These are phyloP conservation scores for Premnoplex brunnescens DNA, from an alignment of 2,797 vertebrate species.

Conservation along the genomic window DNA sequence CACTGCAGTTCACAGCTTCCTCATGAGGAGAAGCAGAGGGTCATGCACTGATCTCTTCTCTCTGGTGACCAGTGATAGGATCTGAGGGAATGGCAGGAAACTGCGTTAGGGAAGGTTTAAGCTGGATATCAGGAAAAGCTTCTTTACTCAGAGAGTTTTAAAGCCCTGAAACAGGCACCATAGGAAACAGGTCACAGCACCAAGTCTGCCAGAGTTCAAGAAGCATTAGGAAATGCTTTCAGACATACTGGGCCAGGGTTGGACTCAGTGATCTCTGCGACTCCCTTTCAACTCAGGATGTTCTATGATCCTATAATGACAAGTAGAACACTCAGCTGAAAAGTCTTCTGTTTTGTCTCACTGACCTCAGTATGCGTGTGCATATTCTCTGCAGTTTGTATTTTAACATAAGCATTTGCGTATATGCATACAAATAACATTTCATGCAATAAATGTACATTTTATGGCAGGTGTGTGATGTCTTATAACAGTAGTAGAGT, in stretches of 20 bases:
- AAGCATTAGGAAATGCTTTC: not conserved
- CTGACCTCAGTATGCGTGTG: fast-evolving
- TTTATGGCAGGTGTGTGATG: not conserved
- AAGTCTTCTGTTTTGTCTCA: not conserved
- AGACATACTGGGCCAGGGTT: not conserved
- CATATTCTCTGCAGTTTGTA: not conserved
- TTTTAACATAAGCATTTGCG: not conserved
- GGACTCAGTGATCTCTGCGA: not conserved
- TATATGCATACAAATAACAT: not conserved
- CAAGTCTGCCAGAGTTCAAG: not conserved
- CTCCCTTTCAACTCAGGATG: not conserved
- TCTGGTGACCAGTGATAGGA: not conserved
- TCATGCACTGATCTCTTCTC: not conserved
- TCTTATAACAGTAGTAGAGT: not conserved
- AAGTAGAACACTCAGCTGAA: not conserved
- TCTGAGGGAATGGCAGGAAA: not conserved
- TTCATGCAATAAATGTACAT: not conserved
- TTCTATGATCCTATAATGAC: not conserved
- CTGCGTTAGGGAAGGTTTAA: not conserved
- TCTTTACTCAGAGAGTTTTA: not conserved
- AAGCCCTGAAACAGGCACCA: not conserved
- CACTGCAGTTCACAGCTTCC: not conserved
- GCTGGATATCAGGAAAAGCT: not conserved
- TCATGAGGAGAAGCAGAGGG: not conserved
- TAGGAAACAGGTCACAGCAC: not conserved